Evolutionary conservation across 2,113 vertebrate genomes (phyloP), one percentile per base, ranked within the genome.

Genomic region (Penelope pileata): DNA sequence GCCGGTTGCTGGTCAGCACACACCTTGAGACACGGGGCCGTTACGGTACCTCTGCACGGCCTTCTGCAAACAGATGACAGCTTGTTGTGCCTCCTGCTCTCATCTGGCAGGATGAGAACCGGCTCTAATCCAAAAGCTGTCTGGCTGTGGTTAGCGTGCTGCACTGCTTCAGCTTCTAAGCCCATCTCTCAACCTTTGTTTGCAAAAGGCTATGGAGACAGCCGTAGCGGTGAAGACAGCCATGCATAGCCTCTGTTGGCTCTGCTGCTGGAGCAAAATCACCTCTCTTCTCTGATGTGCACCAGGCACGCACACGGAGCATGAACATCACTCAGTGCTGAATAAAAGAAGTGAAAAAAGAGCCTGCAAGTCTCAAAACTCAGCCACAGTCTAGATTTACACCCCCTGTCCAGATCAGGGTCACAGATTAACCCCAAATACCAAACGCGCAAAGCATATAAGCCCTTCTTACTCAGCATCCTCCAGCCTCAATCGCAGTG

Each of bases 381-480:
- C 30, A 91, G 77, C 43, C 34, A 83, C 38, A 45, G 62, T 69
- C 82, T 93, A 93, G 79, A 84, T 91, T 88, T 95, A 85, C 76
- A 86, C 90, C 62, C 73, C 60, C 40, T 75, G 53, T 64, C 78
- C 83, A 91, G 73, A 95, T 95, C 86, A 88, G 93, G 69, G 73
- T 90, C 83, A 93, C 77, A 91, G 93, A 94, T 93, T 88, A 96
- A 95, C 66, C 40, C 93, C 76, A 88, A 88, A 90, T 78, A 86
- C 80, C 76, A 90, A 91, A 73, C 88, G 18, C 60, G 62, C 9
- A 0, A 94, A 94, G 64, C 88, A 72, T 53, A 53, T 50, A 72
- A 86, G 15, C n/a, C 83, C 30, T 94, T 97, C 76, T 94, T 95
- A 94, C 90, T 96, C 94, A 96, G 72, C 85, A 91, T 81, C 85